phyloP scores from a whole-genome alignment of 2,888 invertebrate genomes.

The Nudaria mundana region DNA sequence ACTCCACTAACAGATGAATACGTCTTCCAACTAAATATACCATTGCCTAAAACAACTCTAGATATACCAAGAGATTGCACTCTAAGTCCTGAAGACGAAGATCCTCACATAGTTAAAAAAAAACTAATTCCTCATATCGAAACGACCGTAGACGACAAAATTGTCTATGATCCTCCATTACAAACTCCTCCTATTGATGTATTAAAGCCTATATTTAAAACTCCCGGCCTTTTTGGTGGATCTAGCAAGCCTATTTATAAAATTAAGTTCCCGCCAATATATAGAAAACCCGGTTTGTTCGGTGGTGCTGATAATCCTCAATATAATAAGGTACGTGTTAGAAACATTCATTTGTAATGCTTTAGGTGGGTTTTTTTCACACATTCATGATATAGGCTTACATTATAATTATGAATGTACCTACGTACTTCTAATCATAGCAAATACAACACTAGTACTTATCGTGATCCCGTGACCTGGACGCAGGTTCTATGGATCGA shows the following conservation, averaged over 20 bases:
- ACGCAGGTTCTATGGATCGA: too few species aligned
- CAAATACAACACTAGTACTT: too few species aligned
- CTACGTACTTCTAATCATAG: too few species aligned
- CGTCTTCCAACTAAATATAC: conserved; percentile 57
- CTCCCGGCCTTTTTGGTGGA: conserved; percentile 49
- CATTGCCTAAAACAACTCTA: conserved; percentile 54
- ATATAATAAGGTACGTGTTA: conserved; percentile 43
- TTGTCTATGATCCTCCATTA: conserved; percentile 61
- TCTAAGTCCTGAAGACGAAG: conserved; percentile 48
- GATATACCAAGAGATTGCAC: conserved; percentile 42
- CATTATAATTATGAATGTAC: too few species aligned
- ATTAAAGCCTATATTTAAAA: conserved; percentile 47
- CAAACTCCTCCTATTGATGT: conserved; percentile 47
- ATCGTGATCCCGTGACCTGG: too few species aligned
- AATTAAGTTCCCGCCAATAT: conserved; percentile 32
- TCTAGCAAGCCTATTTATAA: conserved; percentile 12
- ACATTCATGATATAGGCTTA: too few species aligned
- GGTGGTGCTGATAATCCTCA: conserved; percentile 35
- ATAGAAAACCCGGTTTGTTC: conserved; percentile 42
- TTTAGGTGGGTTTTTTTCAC: too few species aligned
- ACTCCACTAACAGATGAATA: conserved; percentile 72
- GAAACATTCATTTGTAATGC: too few species aligned
- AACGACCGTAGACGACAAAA: conserved; percentile 52
- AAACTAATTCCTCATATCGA: conserved; percentile 64
- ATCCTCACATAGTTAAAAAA: conserved; percentile 61